A percentile compares a stretch with the other conserved stretches of the same genome.
Conservation (phyloP, 1,140 invertebrate genomes). For the Musca domestica region DNA sequence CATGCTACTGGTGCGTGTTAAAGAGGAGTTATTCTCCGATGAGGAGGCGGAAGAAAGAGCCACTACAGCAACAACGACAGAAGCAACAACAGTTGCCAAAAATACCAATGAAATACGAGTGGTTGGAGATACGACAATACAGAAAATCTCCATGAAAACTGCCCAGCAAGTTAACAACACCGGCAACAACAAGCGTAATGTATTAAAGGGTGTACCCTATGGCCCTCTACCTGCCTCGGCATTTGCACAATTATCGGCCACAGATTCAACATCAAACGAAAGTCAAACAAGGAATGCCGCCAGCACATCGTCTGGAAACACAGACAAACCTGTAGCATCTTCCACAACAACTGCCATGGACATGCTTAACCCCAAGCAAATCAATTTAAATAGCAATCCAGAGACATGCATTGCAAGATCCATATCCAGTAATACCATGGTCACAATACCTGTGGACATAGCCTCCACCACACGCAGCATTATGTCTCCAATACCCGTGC, state of each 20-base stretch:
- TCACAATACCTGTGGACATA: slow-evolving; percentile 44
- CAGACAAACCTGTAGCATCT: background rate
- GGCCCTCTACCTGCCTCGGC: slow-evolving; percentile 34
- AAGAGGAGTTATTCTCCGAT: slow-evolving; percentile 27
- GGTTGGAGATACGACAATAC: slow-evolving; percentile 49
- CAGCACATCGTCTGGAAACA: slow-evolving; percentile 10
- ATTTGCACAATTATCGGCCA: background rate
- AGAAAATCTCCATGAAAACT: slow-evolving; percentile 24
- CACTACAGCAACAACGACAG: background rate
- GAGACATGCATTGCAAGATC: slow-evolving; percentile 38
- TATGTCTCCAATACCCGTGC: slow-evolving; percentile 35
- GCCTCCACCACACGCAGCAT: slow-evolving; percentile 23
- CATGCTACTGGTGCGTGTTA: slow-evolving; percentile 6
- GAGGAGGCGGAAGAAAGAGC: slow-evolving; percentile 6
- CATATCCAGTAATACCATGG: slow-evolving; percentile 39
- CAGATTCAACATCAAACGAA: background rate
- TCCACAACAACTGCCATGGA: background rate
- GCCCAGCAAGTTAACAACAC: background rate
- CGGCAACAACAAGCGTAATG: background rate
- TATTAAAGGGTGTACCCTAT: slow-evolving; percentile 29
- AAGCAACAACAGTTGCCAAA: background rate
- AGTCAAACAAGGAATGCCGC: background rate
- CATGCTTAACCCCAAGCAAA: background rate
- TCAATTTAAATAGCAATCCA: slow-evolving; percentile 23
- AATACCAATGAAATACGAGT: slow-evolving; percentile 28